Percentiles rank a stretch among this genome's conserved stretches.
Conservation (phyloP, 2,797 vertebrate species). For the Ceryle rudis region DNA sequence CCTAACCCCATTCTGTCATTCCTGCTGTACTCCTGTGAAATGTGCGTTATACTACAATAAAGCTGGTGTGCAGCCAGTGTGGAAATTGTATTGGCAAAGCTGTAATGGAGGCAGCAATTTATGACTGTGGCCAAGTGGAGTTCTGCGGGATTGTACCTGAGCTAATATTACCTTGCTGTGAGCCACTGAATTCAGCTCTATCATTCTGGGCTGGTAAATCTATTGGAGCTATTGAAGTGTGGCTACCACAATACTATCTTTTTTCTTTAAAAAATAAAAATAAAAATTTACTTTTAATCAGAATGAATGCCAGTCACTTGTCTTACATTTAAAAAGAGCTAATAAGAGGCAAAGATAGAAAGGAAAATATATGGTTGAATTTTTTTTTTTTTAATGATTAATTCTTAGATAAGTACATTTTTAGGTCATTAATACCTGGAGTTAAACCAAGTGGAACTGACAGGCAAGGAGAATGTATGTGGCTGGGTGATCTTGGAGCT, state of each 20-base stretch:
- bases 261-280: neutral
- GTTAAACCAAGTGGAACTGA: neutral
- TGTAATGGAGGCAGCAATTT: constrained; percentile 83
- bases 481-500: neutral
- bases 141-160: constrained; percentile 74
- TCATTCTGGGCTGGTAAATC: neutral
- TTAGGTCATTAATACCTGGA: neutral
- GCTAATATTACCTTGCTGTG: constrained; percentile 66
- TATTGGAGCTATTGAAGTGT: neutral
- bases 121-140: constrained; percentile 74
- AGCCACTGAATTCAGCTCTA: neutral
- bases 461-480: neutral
- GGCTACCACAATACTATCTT: neutral
- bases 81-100: constrained; percentile 82
- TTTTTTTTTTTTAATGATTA: neutral
- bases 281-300: constrained; percentile 51
- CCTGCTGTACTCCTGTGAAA: constrained; percentile 71
- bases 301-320: constrained; percentile 5
- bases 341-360: neutral
- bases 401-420: neutral
- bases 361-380: neutral
- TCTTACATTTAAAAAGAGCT: neutral
- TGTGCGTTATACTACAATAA: constrained; percentile 80
- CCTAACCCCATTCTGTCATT: constrained; percentile 90
- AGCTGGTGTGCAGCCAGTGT: constrained; percentile 82